Base-by-base conservation (phyloP, 2,113 vertebrate genomes). In the Butorides virescens region DNA sequence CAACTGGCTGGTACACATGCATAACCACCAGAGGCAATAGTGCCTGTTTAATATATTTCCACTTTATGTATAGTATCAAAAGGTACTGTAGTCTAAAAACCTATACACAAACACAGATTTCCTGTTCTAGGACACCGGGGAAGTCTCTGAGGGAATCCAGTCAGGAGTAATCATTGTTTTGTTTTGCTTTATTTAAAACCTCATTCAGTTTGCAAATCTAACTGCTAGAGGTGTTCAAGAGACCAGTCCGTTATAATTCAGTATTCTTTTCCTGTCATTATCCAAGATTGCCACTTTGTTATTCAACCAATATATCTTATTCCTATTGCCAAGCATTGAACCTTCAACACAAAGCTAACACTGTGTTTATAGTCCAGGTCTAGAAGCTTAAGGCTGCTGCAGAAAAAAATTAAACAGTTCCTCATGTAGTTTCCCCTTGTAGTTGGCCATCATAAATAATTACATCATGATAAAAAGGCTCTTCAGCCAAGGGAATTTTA, bases 381-480 rank as follows among this genome's bases (percentile, higher is more conserved):
- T 44, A 78, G 27, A 68, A 90, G 53, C n/a, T 91, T 90, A 92
- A 91, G 56, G 82, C 76, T 91, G 44, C 37, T 91, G 66, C 34
- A 92, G 56, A 80, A 93, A 72, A 94, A 36, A 96, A 71, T 20
- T 8, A 91, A 95, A 94, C 46, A 55, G 39, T 79, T 89, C 74
- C 42, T 70, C 92, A 47, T 52, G 53, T 46, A 91, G 37, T 88
- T 72, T 95, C 76, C 37, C 56, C 71, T 82, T 92, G 71, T 72
- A 53, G 84, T 94, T 73, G 47, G 27, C 27, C 34, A 11, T 72
- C 36, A 91, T 56, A 88, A 96, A 80, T 46, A 88, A 86, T 63
- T 86, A 55, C 39, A 72, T 76, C 12, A 34, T 52, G 11, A 78
- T 13, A 42, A 75, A 90, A 95, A 62, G 13, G 14, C 30, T 80